Evolutionary conservation across 1,140 invertebrate species (phyloP), one percentile per base, ranked within the genome.

Genomic region (Wasmannia auropunctata): DNA sequence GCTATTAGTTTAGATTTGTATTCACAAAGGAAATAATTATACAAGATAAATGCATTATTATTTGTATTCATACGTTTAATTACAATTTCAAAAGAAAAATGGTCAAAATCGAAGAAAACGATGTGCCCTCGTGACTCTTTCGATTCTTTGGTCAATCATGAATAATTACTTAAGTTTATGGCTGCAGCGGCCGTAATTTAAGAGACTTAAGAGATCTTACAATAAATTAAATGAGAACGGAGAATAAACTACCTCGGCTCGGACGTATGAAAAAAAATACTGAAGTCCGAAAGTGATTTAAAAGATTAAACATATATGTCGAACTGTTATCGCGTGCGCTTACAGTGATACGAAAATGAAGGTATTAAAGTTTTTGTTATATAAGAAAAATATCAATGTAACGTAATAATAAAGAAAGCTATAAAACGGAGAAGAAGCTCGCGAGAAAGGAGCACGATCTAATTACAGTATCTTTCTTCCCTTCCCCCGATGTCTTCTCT

Each of bases 151-250:
- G 16, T 80, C 22, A 56, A 70, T 43, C 37, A 11, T n/a, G 43
- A 60, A 75, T 51, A 8, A 34, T 67, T 89, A 84, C 37, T 88
- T 90, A 88, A 85, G 34, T 63, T 31, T 85, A 89, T 86, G 76
- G 72, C 65, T 86, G 86, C 89, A 88, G 58, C 89, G 89, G 58
- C 80, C 49, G 79, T 81, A 89, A 89, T 81, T 90, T 89, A 90
- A 87, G 5, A n/a, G 19, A 60, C 51, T 22, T 37, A 65, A 74
- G 22, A 83, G 60, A 90, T 90, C 54, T 86, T 72, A 58, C 25
- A 49, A 70, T 67, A 49, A 69, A 6, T 85, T 49, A 43, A 62
- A 51, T 5, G 1, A 40, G 31, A 54, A 40, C 3, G n/a, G 51
- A 34, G 37, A 14, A 62, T n/a, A 19, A 63, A 74, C 8, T 67